phyloP scores from a whole-genome alignment of 2,797 vertebrate genomes.

The Dermochelys coriacea region DNA sequence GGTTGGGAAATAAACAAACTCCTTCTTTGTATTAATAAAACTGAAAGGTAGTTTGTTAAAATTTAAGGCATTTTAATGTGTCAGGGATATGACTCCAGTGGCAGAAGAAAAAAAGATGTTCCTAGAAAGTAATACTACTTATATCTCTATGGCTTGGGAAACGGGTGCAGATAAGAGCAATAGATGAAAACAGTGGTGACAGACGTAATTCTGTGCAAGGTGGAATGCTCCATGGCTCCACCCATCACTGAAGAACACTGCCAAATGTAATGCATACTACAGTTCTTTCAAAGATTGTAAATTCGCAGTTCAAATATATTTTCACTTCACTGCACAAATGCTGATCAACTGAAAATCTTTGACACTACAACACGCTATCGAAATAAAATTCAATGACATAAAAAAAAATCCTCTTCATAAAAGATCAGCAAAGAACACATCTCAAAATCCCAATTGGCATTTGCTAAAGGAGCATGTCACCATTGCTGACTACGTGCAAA shows the following conservation, averaged over 20 bases:
- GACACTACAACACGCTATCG: constrained; percentile 61
- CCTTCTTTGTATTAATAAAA: constrained; percentile 34
- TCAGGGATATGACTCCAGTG: constrained; percentile 34
- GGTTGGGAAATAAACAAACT: constrained; percentile 10
- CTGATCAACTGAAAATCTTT: constrained; percentile 63
- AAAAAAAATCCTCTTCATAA: constrained; percentile 64
- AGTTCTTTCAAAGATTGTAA: constrained; percentile 35
- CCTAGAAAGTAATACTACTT: constrained; percentile 48
- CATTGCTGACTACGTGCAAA: constrained; percentile 65
- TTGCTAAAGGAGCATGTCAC: constrained; percentile 63
- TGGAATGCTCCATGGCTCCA: neutral
- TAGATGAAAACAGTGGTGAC: constrained; percentile 25
- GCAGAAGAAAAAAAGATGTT: constrained; percentile 48
- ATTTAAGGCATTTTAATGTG: constrained; percentile 75
- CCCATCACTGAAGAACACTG: neutral
- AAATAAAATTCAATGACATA: constrained; percentile 68
- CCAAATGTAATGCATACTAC: neutral
- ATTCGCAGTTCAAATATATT: constrained; percentile 61
- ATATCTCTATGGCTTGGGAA: constrained; percentile 57
- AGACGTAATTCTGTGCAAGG: neutral
- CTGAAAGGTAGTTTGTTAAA: constrained; percentile 73
- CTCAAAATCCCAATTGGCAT: constrained; percentile 54
- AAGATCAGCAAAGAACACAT: constrained; percentile 68
- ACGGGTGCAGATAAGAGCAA: neutral
- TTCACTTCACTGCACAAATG: constrained; percentile 71